Percentiles rank a stretch among this genome's conserved stretches.
Evolutionary conservation across 2,113 vertebrate species (phyloP).

Genomic region (Prionailurus bengalensis): DNA sequence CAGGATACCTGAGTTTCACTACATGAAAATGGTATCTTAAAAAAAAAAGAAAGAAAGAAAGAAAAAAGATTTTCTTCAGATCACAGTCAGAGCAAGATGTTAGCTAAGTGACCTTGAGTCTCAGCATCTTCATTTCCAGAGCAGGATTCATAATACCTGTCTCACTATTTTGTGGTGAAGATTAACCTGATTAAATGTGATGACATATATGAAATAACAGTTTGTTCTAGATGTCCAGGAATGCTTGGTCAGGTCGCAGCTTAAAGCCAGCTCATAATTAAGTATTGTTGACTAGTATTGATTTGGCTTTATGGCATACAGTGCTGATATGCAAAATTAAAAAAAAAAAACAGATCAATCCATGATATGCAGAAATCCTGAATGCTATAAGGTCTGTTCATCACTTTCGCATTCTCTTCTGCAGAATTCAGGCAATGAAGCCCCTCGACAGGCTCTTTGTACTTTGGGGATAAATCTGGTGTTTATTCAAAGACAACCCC

Average conservation of each 20-base stretch:
- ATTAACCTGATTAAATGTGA: constrained; percentile 69
- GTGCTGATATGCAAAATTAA: not conserved
- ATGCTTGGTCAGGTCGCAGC: not conserved
- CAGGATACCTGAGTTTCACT: not conserved
- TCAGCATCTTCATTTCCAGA: constrained; percentile 19
- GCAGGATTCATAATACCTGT: not conserved
- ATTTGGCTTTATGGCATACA: not conserved
- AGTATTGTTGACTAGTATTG: not conserved
- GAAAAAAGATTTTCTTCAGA: not conserved
- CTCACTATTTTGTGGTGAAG: constrained; percentile 27
- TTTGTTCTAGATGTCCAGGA: not conserved
- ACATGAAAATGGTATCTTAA: not conserved
- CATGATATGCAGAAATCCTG: not conserved
- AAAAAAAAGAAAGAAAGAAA: too few relatives aligned
- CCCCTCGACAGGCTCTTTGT: not conserved
- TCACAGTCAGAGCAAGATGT: not conserved
- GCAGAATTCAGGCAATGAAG: not conserved
- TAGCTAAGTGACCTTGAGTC: constrained; percentile 57
- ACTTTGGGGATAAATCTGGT: not conserved
- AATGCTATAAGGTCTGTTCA: not conserved
- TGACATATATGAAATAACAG: constrained; percentile 47
- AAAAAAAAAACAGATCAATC: not conserved
- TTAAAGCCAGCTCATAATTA: constrained; percentile 49
- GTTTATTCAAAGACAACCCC: not conserved
- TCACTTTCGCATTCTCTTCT: not conserved